A percentile compares a stretch with the other conserved stretches of the same genome.
phyloP scores from a whole-genome alignment of 2,888 invertebrate species.

The Branchipolynoe longqiensis region DNA sequence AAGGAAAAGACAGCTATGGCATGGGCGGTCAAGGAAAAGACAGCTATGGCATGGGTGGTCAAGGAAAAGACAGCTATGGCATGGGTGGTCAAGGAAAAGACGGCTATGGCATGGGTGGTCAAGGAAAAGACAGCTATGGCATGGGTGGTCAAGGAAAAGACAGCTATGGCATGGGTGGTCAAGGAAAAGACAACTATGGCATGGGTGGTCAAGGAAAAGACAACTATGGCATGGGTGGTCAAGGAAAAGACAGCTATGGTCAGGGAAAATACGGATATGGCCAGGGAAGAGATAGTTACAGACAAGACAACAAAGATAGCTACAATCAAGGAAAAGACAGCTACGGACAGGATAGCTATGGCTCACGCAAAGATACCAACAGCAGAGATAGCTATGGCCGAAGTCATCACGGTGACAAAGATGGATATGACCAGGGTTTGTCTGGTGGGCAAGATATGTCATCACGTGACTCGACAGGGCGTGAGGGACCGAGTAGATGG shows the following conservation, averaged over 20 bases:
- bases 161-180: slow-evolving; percentile 15
- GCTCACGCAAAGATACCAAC: not conserved
- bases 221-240: not conserved
- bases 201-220: not conserved
- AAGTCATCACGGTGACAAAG: not conserved
- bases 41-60: not conserved
- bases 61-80: not conserved
- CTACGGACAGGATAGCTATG: slow-evolving; percentile 4
- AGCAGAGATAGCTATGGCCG: not conserved
- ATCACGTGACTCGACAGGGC: not conserved
- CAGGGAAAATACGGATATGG: not conserved
- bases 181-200: not conserved
- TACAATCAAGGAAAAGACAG: not conserved
- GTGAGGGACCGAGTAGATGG: not conserved
- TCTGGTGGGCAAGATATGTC: not conserved
- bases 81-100: not conserved
- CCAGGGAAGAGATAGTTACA: not conserved
- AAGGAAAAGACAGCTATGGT: not conserved
- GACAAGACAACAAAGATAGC: not conserved
- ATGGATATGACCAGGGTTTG: slow-evolving; percentile 14
- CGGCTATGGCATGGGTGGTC: not conserved
- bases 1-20: too few species aligned
- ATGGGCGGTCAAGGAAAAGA: not conserved
- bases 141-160: not conserved
- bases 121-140: slow-evolving; percentile 9